Evolutionary conservation across 2,888 invertebrate genomes (phyloP), one percentile per base, ranked within the genome.

Genomic region (Scotopteryx bipunctaria): DNA sequence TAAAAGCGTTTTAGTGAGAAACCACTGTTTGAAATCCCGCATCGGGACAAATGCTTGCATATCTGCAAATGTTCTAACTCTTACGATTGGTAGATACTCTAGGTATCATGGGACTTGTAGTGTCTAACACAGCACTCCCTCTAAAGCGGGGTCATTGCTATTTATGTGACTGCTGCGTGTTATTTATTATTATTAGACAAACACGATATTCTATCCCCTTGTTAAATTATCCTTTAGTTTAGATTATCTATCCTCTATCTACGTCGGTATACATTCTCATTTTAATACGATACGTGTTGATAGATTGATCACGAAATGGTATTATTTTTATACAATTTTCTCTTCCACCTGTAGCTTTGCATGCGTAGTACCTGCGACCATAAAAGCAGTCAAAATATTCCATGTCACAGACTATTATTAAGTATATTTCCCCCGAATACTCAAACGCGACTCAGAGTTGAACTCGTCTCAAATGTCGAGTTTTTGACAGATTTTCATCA

Each of bases 71-170:
- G 9, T 37, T n/a, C 31, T 31, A 25, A 42, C 45, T 29, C 17
- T n/a, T 52, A 52, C 43, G 52, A 53, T 49, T n/a, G 49, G 44
- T 44, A 8, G 6, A 36, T 19, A 19, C 19, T 11, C 16, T 17
- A 19, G 19, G 40, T 31, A 5, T 27, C 45, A 36, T 11, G 36
- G 43, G 43, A 38, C 31, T 42, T 9, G 47, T 45, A 45, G 29
- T 40, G 38, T 44, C 43, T 51, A 33, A 45, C 25, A 16, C 31
- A 31, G 8, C 37, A 21, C 32, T 58, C 46, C 49, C 33, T 33
- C 51, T 57, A 45, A 48, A 58, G 45, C 23, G 49, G 33, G 42
- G 48, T 40, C 54, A 47, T 32, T 41, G 55, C 43, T 54, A 45
- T 46, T 51, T 42, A 52, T 46, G 46, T 27, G 36, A 45, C 45